Percentiles rank a stretch among this genome's conserved stretches.
Conservation (phyloP, 2,113 vertebrate genomes). For the Myrmecophaga tridactyla region DNA sequence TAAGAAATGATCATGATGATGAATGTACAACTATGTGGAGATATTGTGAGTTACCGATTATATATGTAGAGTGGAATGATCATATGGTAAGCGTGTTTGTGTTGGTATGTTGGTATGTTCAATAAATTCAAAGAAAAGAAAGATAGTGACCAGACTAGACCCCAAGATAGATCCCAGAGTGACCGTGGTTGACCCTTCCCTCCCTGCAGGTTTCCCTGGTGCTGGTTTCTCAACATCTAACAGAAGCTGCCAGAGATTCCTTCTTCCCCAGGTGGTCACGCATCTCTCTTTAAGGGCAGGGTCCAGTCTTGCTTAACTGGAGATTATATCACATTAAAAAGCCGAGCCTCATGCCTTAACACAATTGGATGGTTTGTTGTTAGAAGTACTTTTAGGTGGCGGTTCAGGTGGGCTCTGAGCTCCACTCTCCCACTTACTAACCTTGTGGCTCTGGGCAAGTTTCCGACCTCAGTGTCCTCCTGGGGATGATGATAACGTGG, state of each 20-base stretch:
- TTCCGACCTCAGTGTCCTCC: background rate
- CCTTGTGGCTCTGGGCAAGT: background rate
- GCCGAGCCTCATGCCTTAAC: accelerated
- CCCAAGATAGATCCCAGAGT: background rate
- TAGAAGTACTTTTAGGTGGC: background rate
- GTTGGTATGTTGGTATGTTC: too few species aligned
- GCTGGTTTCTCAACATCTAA: background rate
- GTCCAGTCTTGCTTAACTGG: background rate
- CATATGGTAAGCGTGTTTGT: too few species aligned
- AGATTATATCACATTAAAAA: background rate
- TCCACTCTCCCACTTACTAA: background rate
- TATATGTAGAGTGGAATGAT: too few species aligned
- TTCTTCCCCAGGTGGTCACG: background rate
- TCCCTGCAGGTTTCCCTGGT: background rate
- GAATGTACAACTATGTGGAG: too few species aligned
- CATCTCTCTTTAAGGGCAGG: background rate
- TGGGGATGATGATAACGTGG: background rate
- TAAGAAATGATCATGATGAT: too few species aligned
- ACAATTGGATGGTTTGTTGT: background rate
- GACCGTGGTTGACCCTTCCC: background rate
- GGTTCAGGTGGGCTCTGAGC: background rate
- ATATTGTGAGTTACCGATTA: too few species aligned
- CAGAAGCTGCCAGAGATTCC: background rate
- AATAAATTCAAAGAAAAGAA: too few species aligned
- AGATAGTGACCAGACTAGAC: background rate